Base-by-base conservation (phyloP, 1,140 invertebrate genomes). In the Diorhabda elongata region DNA sequence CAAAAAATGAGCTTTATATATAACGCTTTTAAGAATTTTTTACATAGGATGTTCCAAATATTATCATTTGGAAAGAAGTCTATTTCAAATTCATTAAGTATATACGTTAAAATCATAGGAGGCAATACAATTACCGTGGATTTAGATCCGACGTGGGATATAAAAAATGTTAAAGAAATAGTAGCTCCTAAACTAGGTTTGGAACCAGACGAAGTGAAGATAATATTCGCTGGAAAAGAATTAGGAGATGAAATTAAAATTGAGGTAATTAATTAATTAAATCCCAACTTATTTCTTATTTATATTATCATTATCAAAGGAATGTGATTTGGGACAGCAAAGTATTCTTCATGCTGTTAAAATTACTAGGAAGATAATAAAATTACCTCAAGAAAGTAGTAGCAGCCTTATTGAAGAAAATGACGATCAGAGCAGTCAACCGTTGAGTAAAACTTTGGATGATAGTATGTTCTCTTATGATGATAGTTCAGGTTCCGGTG, bases 141-240 rank as follows among this genome's bases (percentile, higher is more conserved):
- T 76, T 81, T 93, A 65, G 86, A 92, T 83, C 90, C 90, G 58
- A 85, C 89, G 78, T 92, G 90, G 89, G 88, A 91, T 75, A 89
- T 94, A 42, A 85, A 85, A 74, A 87, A 91, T 73, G 86, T 94
- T 0, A 93, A 93, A 79, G 85, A 91, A 80, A 79, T 89, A 58
- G 84, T 93, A 5, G 89, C 89, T 0, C 87, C 88, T 3, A 84
- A 88, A 78, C 81, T 93, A 60, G 89, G 89, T 0, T 82, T 91
- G 61, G 78, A 85, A 58, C 86, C 89, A 2, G 85, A 91, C 41
- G 89, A 93, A 76, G 83, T 93, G 3, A 91, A 91, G 80, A 92
- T 95, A 58, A 93, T 95, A 78, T 92, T 95, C 81, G 92, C 92
- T 59, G 93, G 93, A 9, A 93, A 93, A 81, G 91, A 93, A 78